Evolutionary conservation across 2,797 vertebrate species (phyloP).

Genomic region (Erethizon dorsatum): DNA sequence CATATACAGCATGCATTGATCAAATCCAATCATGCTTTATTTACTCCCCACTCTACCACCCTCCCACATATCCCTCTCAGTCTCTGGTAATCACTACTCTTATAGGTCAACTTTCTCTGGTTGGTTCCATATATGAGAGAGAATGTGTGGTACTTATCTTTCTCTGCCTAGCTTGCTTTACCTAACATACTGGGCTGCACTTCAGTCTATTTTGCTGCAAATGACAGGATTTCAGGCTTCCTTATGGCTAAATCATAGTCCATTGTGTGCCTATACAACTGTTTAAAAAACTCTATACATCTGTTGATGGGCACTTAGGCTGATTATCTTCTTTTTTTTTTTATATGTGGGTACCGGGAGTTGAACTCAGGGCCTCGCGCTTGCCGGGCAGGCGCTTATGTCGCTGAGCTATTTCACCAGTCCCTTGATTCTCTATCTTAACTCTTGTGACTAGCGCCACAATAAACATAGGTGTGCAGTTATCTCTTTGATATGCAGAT

Average conservation of each 20-base stretch:
- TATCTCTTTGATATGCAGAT: not conserved
- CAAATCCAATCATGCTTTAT: not conserved
- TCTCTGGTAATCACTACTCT: not conserved
- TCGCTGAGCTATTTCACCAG: too few relatives aligned
- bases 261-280: not conserved
- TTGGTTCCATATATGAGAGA: too few relatives aligned
- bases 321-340: not conserved
- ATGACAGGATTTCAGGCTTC: not conserved
- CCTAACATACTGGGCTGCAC: accelerated
- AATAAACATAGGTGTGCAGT: not conserved
- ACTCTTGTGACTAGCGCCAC: not conserved
- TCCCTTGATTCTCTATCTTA: not conserved
- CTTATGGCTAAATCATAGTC: not conserved
- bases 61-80: not conserved
- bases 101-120: not conserved
- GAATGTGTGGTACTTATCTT: not conserved
- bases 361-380: too few relatives aligned
- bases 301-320: not conserved
- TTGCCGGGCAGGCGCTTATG: too few relatives aligned
- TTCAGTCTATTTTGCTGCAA: not conserved
- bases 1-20: too few relatives aligned
- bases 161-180: not conserved
- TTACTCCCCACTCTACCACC: not conserved
- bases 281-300: not conserved
- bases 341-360: too few relatives aligned